phyloP scores from a whole-genome alignment of 2,888 invertebrate genomes.

The Parnassius apollo region DNA sequence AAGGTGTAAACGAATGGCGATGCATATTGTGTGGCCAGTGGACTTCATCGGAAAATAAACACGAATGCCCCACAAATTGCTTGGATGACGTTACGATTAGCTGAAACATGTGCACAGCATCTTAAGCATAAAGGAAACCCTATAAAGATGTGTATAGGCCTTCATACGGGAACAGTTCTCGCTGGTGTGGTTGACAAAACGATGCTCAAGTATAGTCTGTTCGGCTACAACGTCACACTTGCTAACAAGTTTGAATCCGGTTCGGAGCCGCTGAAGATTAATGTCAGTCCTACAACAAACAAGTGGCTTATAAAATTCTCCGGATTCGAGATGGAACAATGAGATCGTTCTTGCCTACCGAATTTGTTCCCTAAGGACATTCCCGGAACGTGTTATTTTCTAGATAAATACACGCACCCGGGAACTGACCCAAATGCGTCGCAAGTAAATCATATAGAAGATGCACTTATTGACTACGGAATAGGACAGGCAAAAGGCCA shows the following conservation, averaged over 20 bases:
- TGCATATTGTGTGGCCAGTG: slow-evolving; percentile 97
- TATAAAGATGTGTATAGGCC: slow-evolving; percentile 97
- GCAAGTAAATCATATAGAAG: slow-evolving; percentile 85
- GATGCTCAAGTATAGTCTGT: slow-evolving; percentile 96
- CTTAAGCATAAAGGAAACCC: slow-evolving; percentile 95
- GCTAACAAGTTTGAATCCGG: slow-evolving; percentile 98
- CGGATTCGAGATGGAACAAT: slow-evolving; percentile 88
- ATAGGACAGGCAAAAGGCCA: slow-evolving; percentile 73
- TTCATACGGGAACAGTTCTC: slow-evolving; percentile 95
- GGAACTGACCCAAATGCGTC: slow-evolving; percentile 81
- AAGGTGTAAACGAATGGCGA: slow-evolving; percentile 98
- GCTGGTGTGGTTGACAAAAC: slow-evolving; percentile 97
- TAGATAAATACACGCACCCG: slow-evolving; percentile 89
- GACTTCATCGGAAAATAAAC: slow-evolving; percentile 90
- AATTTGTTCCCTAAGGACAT: slow-evolving; percentile 90
- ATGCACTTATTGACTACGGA: slow-evolving; percentile 83
- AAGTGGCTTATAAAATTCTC: slow-evolving; percentile 87
- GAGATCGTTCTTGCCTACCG: slow-evolving; percentile 89
- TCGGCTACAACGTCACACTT: slow-evolving; percentile 96
- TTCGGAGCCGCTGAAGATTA: slow-evolving; percentile 93
- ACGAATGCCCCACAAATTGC: slow-evolving; percentile 97
- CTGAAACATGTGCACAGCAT: slow-evolving; percentile 92
- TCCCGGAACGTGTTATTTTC: slow-evolving; percentile 92
- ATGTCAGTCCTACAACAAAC: slow-evolving; percentile 96
- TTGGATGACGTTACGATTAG: slow-evolving; percentile 98